Base-by-base conservation (phyloP, 2,888 invertebrate species). In the Flexamia atlantica region DNA sequence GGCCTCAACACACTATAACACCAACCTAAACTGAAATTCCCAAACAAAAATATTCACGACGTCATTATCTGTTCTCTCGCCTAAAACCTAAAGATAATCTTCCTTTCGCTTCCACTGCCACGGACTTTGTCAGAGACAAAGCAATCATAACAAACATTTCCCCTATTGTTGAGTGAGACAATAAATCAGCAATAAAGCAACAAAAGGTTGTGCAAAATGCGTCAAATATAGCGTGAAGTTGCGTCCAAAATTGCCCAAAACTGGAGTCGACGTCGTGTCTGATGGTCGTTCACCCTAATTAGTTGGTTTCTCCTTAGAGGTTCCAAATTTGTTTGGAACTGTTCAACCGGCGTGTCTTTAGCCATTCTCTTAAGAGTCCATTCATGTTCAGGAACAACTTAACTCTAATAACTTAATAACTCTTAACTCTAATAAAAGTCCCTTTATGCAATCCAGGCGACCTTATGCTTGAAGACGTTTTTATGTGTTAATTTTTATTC, bases 191-290 rank as follows among this genome's bases (percentile, higher is more conserved):
- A 14, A 10, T 14, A 28, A 12, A 64, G 25, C n/a, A 14, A 64
- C 64, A 64, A 25, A 64, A 30, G 64, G 14, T 64, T 64, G 64
- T 17, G 64, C 20, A 64, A 64, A 64, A 64, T 64, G 64, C 14
- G 28, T 64, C 28, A 17, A 64, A 23, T 57, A 57, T 57, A n/a
- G 14, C 17, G n/a, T 14, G 14, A 23, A 23, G 30, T 64, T 64
- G 28, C 64, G 64, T 64, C 53, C 46, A 12, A 17, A 46, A 46
- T 46, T 4, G 14, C 46, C 12, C 12, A 46, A 46, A 46, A 46
- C 17, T 46, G 46, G 46, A 46, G 46, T 46, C 17, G 46, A 9
- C 12, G 46, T 57, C 57, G 7, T 5, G 57, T 57, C 57, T 23
- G 23, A 5, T 23, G 57, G 57, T 5, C 57, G 20, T 57, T 57